Evolutionary conservation across 2,888 invertebrate genomes (phyloP), one percentile per base, ranked within the genome.

Genomic region (Clepsis dumicolana): DNA sequence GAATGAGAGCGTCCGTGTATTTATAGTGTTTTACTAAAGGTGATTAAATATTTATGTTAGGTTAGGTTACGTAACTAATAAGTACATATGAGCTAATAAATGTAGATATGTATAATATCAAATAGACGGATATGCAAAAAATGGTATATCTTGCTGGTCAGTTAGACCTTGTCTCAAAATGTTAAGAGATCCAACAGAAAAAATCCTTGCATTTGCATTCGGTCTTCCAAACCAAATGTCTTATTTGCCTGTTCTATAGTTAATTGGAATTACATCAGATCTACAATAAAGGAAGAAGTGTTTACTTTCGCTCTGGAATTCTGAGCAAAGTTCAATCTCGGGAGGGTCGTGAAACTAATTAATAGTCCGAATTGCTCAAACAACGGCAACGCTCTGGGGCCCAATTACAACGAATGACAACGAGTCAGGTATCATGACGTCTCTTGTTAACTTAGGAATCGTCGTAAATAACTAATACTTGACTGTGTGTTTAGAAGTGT

Each of bases 361-460:
- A 83, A 83, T 84, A 82, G 80, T 80, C 78, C 71, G 79, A 80
- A 75, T 77, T 79, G 81, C 80, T 80, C 77, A 78, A 83, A 83
- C 82, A 83, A 78, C 72, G 81, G 76, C 73, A 72, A 73, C 72
- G 77, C 84, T 79, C 82, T 63, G 57, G 76, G 80, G 82, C 78
- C 79, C 80, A 85, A 87, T 87, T 85, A 87, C 76, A 29, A n/a
- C 54, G 54, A 66, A 60, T 65, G 52, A 52, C 59, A 38, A 38
- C 21, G 60, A 41, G 38, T 52, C 50, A 41, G 57, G 18, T 41
- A 41, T 52, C 29, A 52, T 21, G 38, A 41, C 35, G 41, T 44
- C 32, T 24, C 18, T 65, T 60, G 27, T 52, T 59, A 41, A 65
- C 52, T 21, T 48, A 48, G 2, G 21, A 48, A 48, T 21, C 12